Percentiles rank a stretch among this genome's conserved stretches.
These are phyloP conservation scores for Caenorhabditis auriculariae DNA, from an alignment of 2,888 invertebrate species.

Conservation along the genomic window DNA sequence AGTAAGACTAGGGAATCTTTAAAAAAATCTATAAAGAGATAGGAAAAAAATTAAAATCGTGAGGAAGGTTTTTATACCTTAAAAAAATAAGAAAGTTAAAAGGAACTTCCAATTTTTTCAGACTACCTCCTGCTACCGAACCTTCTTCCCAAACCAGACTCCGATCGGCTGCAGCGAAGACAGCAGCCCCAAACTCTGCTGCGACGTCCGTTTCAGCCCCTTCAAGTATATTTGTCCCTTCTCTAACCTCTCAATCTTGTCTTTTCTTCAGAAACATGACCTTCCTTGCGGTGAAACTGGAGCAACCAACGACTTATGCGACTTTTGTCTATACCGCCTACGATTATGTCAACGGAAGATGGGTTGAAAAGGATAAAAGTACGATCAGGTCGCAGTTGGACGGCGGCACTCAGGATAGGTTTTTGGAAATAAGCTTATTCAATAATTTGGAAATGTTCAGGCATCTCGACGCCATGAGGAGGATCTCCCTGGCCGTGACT, in stretches of 20 bases:
- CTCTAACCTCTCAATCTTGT: too few species aligned
- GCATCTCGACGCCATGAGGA: constrained; percentile 37
- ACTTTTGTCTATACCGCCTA: constrained; percentile 57
- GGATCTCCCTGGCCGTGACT: constrained; percentile 50
- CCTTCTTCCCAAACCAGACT: constrained; percentile 61
- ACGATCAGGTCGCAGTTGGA: constrained; percentile 53
- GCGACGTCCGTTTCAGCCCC: constrained; percentile 50
- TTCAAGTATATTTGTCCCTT: constrained; percentile 23
- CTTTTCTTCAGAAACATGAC: constrained; percentile 49
- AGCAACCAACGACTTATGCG: constrained; percentile 55
- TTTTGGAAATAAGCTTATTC: not conserved
- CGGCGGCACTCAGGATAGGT: constrained; percentile 51
- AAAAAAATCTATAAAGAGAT: too few species aligned
- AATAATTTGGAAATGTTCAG: constrained; percentile 20
- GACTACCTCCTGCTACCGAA: constrained; percentile 53
- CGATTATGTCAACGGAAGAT: constrained; percentile 48
- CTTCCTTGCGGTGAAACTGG: constrained; percentile 55
- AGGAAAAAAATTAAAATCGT: too few species aligned
- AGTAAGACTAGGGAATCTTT: too few species aligned
- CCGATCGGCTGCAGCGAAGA: constrained; percentile 49
- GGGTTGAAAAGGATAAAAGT: constrained; percentile 55
- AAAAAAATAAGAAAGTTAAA: too few species aligned
- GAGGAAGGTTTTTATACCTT: too few species aligned
- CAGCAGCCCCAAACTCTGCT: constrained; percentile 52
- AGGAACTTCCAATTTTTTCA: too few species aligned